phyloP scores from a whole-genome alignment of 2,888 invertebrate species.

The Diabrotica balteata region DNA sequence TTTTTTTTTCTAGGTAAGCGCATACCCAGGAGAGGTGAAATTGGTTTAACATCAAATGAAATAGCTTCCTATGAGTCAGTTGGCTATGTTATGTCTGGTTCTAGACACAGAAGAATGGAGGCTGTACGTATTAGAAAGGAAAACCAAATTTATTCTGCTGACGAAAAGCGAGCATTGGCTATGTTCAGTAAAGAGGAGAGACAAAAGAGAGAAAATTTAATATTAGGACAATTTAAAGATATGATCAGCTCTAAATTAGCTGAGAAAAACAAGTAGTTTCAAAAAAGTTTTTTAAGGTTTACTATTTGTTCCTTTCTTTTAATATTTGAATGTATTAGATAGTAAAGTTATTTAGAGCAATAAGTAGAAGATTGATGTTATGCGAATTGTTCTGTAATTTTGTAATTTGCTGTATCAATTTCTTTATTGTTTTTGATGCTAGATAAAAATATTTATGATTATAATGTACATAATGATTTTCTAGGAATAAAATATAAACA shows the following conservation, averaged over 20 bases:
- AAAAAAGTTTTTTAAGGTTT: neutral
- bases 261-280: constrained; percentile 59
- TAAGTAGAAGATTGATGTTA: too few relatives aligned
- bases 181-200: constrained; percentile 99
- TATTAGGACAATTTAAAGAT: constrained; percentile 92
- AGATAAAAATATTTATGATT: too few relatives aligned
- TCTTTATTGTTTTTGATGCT: too few relatives aligned
- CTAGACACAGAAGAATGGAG: constrained; percentile 93
- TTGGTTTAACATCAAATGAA: constrained; percentile 94
- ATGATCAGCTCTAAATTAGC: constrained; percentile 80
- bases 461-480: too few relatives aligned
- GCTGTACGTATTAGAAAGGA: constrained; percentile 99
- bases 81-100: constrained; percentile 97
- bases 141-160: constrained; percentile 99
- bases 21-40: constrained; percentile 97
- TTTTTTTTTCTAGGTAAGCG: constrained; percentile 68
- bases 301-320: neutral
- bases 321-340: too few relatives aligned
- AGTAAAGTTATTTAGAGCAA: too few relatives aligned
- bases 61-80: constrained; percentile 86
- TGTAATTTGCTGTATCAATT: too few relatives aligned
- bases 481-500: too few relatives aligned
- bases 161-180: constrained; percentile 96
- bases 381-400: too few relatives aligned
- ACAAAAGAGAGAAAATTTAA: constrained; percentile 93